phyloP scores from a whole-genome alignment of 2,888 invertebrate species.

The Halocaridina rubra region DNA sequence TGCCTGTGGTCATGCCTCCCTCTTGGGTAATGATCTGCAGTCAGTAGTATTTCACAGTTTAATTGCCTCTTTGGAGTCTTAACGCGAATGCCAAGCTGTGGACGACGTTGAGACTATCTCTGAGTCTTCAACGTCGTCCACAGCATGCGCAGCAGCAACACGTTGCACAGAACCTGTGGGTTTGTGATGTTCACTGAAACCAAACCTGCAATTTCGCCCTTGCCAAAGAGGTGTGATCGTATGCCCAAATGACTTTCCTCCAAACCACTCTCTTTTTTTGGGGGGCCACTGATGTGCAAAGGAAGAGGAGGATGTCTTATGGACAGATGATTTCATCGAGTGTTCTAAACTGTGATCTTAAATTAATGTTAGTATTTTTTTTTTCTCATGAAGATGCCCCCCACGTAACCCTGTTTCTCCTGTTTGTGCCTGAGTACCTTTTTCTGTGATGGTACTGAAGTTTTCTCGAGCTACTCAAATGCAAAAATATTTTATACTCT shows the following conservation, averaged over 20 bases:
- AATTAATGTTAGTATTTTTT: constrained; percentile 5
- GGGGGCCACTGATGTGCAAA: no score
- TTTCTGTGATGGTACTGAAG: neutral
- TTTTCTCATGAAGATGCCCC: neutral
- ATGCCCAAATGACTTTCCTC: no score
- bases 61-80: constrained; percentile 74
- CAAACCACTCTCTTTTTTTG: no score
- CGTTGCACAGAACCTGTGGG: no score
- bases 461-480: no score
- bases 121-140: no score
- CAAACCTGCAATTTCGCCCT: no score
- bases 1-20: constrained; percentile 76
- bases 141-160: constrained; percentile 32
- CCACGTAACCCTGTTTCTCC: constrained; percentile 42
- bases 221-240: constrained; percentile 59
- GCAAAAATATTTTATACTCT: no score
- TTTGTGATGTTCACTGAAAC: no score
- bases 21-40: constrained; percentile 74
- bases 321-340: constrained; percentile 44
- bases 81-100: constrained; percentile 47
- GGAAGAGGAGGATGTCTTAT: no score
- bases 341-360: constrained; percentile 55
- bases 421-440: constrained; percentile 39
- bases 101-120: no score
- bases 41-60: constrained; percentile 74